Base-by-base conservation (phyloP, 1,140 invertebrate species). In the Microplitis mediator region DNA sequence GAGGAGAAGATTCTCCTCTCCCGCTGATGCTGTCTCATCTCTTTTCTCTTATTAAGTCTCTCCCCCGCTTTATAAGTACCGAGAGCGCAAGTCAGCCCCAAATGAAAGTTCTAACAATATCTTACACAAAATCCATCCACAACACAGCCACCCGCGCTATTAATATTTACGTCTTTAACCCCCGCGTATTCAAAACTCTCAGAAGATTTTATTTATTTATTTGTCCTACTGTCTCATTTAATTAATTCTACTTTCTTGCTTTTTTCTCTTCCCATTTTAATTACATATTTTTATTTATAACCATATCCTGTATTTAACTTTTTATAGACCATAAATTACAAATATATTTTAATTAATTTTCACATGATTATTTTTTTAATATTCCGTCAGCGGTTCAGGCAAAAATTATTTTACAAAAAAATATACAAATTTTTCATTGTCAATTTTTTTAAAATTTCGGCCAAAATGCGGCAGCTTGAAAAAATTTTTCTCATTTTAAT, bases 101-200 rank as follows among this genome's bases (percentile, higher is more conserved):
- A 74, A 45, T 45, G 39, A 72, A 64, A 78, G 79, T 85, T 86
- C 84, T 86, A 86, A 85, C 84, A 85, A 86, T 86, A 85, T 85
- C 84, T 78, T 84, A 75, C 81, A 78, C 78, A 77, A 76, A 74
- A 66, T 78, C 69, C 73, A 72, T 82, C 81, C 83, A 81, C 83
- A 74, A 73, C 76, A 66, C 71, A 74, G 82, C 82, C 84, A 82
- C 84, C 84, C 80, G 85, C 84, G 83, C 82, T 81, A 85, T 86
- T 84, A 86, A 85, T 85, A 84, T 84, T 54, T 84, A 78, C 78
- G 74, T 68, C 68, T 69, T 63, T 56, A 16, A 70, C 61, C 36
- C 39, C 69, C 16, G 4, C 67, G 36, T 34, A 56, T 35, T 56
- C 64, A 35, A 23, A 31, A 58, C 11, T 73, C 50, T 68, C 32